These are phyloP conservation scores for Graptemys geographica DNA, from an alignment of 2,797 vertebrate genomes.

Conservation along the genomic window DNA sequence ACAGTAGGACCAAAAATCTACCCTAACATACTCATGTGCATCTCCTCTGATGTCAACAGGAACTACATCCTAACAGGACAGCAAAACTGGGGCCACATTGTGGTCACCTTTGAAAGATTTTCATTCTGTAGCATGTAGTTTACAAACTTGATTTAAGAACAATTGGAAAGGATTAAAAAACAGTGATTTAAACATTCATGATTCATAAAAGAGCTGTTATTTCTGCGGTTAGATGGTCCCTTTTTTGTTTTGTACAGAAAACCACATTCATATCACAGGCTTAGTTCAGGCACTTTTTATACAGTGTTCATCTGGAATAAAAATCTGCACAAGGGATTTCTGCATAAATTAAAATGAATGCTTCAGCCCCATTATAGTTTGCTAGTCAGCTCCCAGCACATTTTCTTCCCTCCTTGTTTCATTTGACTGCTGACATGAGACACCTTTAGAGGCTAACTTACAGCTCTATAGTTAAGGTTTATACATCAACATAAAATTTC, in stretches of 20 bases:
- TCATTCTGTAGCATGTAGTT: conserved; percentile 10
- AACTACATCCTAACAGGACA: not conserved
- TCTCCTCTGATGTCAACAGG: not conserved
- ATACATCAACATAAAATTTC: conserved; percentile 72
- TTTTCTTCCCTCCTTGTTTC: conserved; percentile 34
- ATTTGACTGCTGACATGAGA: conserved; percentile 51
- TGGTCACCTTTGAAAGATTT: conserved; percentile 47
- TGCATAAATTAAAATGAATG: conserved; percentile 74
- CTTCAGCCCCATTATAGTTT: conserved; percentile 65
- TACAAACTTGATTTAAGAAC: conserved; percentile 58
- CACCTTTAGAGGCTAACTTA: conserved; percentile 69
- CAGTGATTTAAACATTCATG: conserved; percentile 77
- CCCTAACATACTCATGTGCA: not conserved
- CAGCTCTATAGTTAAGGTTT: conserved; percentile 73
- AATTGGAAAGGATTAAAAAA: conserved; percentile 63
- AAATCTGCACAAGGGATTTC: conserved; percentile 77
- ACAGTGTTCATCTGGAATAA: conserved; percentile 80
- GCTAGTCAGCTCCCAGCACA: conserved; percentile 49
- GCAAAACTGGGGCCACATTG: not conserved
- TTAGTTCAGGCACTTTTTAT: conserved; percentile 84
- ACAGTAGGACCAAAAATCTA: not conserved
- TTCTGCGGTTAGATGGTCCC: conserved; percentile 66
- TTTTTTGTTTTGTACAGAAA: conserved; percentile 52
- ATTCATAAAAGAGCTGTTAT: conserved; percentile 66
- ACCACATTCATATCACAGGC: conserved; percentile 79